phyloP scores from a whole-genome alignment of 2,888 invertebrate genomes.

The Sclerodermus sp. region DNA sequence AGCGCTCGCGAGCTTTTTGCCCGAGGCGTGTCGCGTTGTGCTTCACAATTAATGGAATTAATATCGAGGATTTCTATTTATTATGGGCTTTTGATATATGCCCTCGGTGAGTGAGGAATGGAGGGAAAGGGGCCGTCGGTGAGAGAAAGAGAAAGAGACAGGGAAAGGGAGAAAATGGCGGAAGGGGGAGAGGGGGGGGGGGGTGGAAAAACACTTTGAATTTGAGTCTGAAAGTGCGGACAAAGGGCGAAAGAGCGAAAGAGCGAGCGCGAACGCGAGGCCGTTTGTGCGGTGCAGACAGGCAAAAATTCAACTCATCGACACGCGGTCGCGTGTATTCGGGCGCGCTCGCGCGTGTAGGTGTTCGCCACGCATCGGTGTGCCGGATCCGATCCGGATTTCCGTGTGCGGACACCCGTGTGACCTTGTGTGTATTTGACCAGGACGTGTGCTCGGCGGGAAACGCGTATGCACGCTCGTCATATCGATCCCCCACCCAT shows the following conservation, averaged over 20 bases:
- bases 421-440: slow-evolving; percentile 48
- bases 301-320: slow-evolving; percentile 4
- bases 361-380: slow-evolving; percentile 47
- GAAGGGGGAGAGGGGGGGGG: no score
- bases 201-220: no score
- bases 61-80: slow-evolving; percentile 43
- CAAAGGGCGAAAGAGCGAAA: no score
- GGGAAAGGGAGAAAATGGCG: not conserved
- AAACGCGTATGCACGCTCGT: slow-evolving; percentile 44
- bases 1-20: no score
- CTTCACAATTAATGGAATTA: slow-evolving; percentile 47
- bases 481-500: slow-evolving; percentile 36
- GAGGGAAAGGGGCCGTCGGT: no score
- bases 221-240: no score
- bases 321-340: slow-evolving; percentile 9
- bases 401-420: slow-evolving; percentile 49
- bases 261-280: no score
- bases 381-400: slow-evolving; percentile 51
- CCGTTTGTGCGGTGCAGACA: not conserved
- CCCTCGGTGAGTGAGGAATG: slow-evolving; percentile 16
- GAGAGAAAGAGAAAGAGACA: no score
- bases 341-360: slow-evolving; percentile 29
- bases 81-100: slow-evolving; percentile 41
- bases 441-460: slow-evolving; percentile 40
- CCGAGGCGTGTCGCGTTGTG: slow-evolving; percentile 6